phyloP scores from a whole-genome alignment of 2,113 vertebrate genomes.

The Pomatostomus ruficeps region DNA sequence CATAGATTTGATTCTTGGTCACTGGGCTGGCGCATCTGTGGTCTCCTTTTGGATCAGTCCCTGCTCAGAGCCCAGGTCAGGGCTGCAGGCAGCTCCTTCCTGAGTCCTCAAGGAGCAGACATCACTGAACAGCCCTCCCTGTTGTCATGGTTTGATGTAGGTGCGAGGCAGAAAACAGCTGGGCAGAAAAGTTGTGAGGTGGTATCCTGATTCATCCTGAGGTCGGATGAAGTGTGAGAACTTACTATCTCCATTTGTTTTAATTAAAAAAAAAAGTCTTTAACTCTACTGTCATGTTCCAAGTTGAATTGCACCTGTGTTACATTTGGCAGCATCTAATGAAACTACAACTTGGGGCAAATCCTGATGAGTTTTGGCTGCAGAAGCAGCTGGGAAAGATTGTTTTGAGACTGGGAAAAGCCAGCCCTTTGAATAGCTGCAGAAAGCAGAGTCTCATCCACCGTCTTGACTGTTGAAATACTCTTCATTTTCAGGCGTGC shows the following conservation, averaged over 20 bases:
- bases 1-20: not conserved
- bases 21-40: fast-evolving
- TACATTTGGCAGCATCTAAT: not conserved
- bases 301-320: not conserved
- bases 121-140: not conserved
- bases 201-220: no score
- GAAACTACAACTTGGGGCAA: not conserved
- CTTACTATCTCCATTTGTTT: not conserved
- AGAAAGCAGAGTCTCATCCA: not conserved
- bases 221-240: not conserved
- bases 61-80: not conserved
- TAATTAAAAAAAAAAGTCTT: not conserved
- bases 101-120: fast-evolving
- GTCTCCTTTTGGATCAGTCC: not conserved
- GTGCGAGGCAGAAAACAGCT: not conserved
- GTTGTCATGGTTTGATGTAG: not conserved
- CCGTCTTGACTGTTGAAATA: not conserved
- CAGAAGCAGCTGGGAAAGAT: not conserved
- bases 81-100: not conserved
- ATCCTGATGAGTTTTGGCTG: not conserved
- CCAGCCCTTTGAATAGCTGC: not conserved
- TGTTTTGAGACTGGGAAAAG: not conserved
- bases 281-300: not conserved
- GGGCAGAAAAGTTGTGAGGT: not conserved
- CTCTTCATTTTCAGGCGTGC: not conserved